Base-by-base conservation (phyloP, 2,113 vertebrate species). In the Grantiella picta region DNA sequence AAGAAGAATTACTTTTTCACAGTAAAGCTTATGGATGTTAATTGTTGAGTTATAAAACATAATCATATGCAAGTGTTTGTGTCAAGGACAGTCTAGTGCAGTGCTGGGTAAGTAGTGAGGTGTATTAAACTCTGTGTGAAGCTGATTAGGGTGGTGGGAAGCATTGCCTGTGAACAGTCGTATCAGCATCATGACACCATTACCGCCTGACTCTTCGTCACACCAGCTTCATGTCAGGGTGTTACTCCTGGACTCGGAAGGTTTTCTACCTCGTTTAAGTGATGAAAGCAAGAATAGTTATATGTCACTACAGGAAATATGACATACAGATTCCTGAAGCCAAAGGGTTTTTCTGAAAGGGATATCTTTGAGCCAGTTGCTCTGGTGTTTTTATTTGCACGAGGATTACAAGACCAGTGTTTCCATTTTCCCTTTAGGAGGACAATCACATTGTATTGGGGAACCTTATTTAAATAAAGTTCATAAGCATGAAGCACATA, bases 191-290 rank as follows among this genome's bases (percentile, higher is more conserved):
- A 42, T 1, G 0, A 45, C 47, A 31, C 15, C 36, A 10, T 10
- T 23, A 35, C 6, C 63, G 6, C 56, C 38, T 64, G 47, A 53
- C 29, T 71, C 52, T 61, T 40, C 15, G 5, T 92, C 36, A 17
- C 23, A 25, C 8, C 54, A 61, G 27, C 25, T 72, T 76, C 40
- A 9, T 19, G 27, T 27, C 36, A 68, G 22, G 38, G 19, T 1
- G 0, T 53, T 65, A 38, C 50, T 64, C 5, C 29, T 64, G 14
- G 36, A 4, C 42, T 81, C 0, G 0, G 27, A 40, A 75, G 23
- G 44, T 71, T 93, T 90, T 81, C 44, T 82, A 9, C 20, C 27
- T 86, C 15, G 29, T 60, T 80, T 56, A 38, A 65, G 10, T 59
- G 50, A 40, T 21, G 17, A 72, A 69, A 71, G 9, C 40, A 63